Conservation (phyloP, 2,888 invertebrate species). For the Leptinotarsa peninsularis region DNA sequence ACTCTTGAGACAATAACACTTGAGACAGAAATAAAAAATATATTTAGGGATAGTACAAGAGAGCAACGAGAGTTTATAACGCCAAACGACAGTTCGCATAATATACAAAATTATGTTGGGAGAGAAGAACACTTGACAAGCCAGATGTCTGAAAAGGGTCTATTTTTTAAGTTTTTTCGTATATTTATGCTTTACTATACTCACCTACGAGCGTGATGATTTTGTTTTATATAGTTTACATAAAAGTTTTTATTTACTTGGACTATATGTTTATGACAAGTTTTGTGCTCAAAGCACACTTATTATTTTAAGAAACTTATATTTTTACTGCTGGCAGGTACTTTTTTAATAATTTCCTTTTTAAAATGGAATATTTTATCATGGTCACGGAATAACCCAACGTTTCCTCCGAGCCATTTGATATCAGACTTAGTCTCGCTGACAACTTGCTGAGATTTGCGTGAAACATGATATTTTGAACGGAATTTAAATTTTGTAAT, state of each 20-base stretch:
- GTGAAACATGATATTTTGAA: too few species aligned
- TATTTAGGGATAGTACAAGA: too few species aligned
- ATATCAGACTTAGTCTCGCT: background rate
- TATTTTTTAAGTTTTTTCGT: background rate
- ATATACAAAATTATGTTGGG: background rate
- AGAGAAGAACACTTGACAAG: background rate
- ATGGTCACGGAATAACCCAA: background rate
- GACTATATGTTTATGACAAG: slow-evolving; percentile 16
- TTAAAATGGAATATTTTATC: slow-evolving; percentile 23
- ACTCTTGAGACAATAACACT: too few species aligned
- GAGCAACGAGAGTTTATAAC: too few species aligned
- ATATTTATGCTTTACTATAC: slow-evolving; percentile 5
- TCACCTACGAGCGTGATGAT: background rate
- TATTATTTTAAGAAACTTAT: slow-evolving; percentile 32
- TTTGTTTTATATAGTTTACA: slow-evolving; percentile 6
- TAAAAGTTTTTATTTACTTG: slow-evolving; percentile 21
- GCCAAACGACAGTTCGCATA: background rate
- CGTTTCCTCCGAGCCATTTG: background rate
- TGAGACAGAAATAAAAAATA: too few species aligned
- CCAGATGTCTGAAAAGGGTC: background rate
- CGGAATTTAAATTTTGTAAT: background rate
- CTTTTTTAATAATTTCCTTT: slow-evolving; percentile 30
- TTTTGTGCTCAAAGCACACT: slow-evolving; percentile 23
- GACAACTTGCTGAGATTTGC: background rate
- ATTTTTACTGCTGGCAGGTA: slow-evolving; percentile 37